Conservation (phyloP, 1,140 invertebrate genomes). For the Mamestra configurata region DNA sequence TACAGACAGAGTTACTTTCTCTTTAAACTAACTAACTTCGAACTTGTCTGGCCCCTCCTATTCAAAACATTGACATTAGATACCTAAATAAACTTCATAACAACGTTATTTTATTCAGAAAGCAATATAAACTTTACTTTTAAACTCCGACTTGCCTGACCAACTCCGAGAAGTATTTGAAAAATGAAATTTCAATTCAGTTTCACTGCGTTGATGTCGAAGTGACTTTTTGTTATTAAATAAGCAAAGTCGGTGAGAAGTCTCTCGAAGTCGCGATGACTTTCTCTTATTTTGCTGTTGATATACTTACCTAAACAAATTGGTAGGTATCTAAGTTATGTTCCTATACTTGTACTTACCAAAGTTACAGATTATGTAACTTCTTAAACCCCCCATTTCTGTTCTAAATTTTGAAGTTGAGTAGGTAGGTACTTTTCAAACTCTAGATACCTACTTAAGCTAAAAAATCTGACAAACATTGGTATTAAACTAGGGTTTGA, state of each 20-base stretch:
- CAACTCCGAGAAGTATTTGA: slow-evolving; percentile 29
- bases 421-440: too few relatives aligned
- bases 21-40: too few relatives aligned
- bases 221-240: slow-evolving; percentile 18
- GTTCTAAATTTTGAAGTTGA: too few relatives aligned
- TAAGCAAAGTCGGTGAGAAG: slow-evolving; percentile 16
- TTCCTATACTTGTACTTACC: too few relatives aligned
- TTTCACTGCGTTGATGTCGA: neutral
- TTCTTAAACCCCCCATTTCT: too few relatives aligned
- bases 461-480: too few relatives aligned
- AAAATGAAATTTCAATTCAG: slow-evolving; percentile 48
- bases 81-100: neutral
- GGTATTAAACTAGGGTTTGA: too few relatives aligned
- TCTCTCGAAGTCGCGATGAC: neutral
- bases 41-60: neutral
- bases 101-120: slow-evolving; percentile 44
- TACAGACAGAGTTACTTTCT: too few relatives aligned
- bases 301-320: too few relatives aligned
- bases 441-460: too few relatives aligned
- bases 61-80: neutral
- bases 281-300: slow-evolving; percentile 1
- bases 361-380: too few relatives aligned
- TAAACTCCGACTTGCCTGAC: slow-evolving; percentile 29
- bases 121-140: slow-evolving; percentile 48
- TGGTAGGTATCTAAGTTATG: too few relatives aligned